Conservation (phyloP, 2,888 invertebrate genomes). For the Latrodectus hesperus region DNA sequence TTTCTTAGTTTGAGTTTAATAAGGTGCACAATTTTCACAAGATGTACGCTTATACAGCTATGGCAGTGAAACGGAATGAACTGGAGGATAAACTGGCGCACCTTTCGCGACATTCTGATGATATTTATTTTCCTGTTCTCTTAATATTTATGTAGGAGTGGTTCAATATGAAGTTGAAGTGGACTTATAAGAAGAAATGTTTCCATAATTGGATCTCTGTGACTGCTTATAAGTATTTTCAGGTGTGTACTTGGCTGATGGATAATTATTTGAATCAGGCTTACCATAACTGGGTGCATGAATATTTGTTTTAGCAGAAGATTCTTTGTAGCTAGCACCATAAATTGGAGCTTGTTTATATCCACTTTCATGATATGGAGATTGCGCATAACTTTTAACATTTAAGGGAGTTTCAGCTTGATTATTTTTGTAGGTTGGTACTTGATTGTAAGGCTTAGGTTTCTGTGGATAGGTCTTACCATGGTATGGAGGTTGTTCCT, state of each 20-base stretch:
- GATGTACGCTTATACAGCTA: not conserved
- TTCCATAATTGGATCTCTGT: too few species aligned
- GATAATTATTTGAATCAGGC: too few species aligned
- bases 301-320: too few species aligned
- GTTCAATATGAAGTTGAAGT: too few species aligned
- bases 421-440: slow-evolving; percentile 7
- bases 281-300: too few species aligned
- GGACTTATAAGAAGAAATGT: too few species aligned
- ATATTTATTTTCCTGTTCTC: too few species aligned
- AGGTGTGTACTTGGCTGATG: too few species aligned
- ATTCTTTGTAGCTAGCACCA: too few species aligned
- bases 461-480: not conserved
- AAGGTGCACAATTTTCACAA: slow-evolving; percentile 8
- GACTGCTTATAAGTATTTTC: too few species aligned
- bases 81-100: slow-evolving; percentile 13
- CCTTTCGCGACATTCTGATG: not conserved
- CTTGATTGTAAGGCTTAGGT: slow-evolving; percentile 2
- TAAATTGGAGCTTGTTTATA: too few species aligned
- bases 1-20: not conserved
- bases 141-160: too few species aligned
- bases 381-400: slow-evolving; percentile 6
- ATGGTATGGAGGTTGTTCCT: not conserved
- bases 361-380: not conserved
- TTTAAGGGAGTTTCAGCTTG: not conserved
- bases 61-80: not conserved